Base-by-base conservation (phyloP, 2,113 vertebrate genomes). In the Zapus hudsonius region DNA sequence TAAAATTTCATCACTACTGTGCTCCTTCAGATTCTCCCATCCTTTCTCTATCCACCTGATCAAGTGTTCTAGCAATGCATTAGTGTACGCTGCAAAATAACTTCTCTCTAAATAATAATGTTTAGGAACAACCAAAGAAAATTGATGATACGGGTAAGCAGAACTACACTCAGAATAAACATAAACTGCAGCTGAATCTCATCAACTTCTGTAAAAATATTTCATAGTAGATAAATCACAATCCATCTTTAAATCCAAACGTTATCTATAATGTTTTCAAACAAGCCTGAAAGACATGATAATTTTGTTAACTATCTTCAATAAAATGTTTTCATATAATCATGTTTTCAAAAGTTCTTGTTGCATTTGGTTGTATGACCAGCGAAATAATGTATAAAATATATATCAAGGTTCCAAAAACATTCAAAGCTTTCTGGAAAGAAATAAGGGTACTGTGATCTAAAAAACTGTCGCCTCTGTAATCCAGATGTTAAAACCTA, bases 61-160 rank as follows among this genome's bases (percentile, higher is more conserved):
- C 64, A 33, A 11, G 6, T 38, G 73, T 17, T n/a, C 25, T 55
- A 44, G 61, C 47, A 82, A 40, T 16, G 36, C 5, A 31, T 67
- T 52, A 80, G 78, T 87, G 7, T 59, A 59, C 84, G 42, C 25
- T 55, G 17, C 31, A 44, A 78, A 91, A 83, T 80, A 88, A 87
- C 16, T 17, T 69, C 7, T 38, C n/a, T 72, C 95, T 63, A 64
- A 36, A 25, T 55, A 67, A 47, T 4, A 74, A 36, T 2, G 3
- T 61, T 88, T 90, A 55, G 80, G 84, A 87, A 80, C 38, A 89
- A 85, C n/a, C 78, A 81, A 73, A 81, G 42, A 89, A 75, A 82
- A 88, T 52, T 1, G 61, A 57, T 93, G 25, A 70, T 64, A 64
- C 27, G 87, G 63, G 47, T 47, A 47, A 47, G 47, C 47, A 47